Evolutionary conservation across 2,797 vertebrate genomes (phyloP), one percentile per base, ranked within the genome.

Genomic region (Eulemur albifrons): DNA sequence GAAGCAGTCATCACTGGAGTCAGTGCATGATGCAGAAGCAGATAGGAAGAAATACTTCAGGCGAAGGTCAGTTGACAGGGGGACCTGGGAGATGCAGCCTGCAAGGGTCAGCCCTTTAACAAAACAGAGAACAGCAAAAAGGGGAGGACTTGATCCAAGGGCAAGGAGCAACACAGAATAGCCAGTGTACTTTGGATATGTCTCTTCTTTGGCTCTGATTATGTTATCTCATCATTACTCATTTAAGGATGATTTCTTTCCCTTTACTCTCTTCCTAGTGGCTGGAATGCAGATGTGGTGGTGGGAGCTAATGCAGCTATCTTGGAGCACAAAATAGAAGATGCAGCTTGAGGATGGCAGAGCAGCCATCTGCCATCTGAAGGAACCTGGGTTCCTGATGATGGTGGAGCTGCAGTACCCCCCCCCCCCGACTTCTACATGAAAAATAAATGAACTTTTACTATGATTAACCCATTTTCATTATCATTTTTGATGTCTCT

Each of bases 341-440:
- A 76, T n/a, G 27, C 10, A 13, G 40, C n/a, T 65, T 54, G 43
- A 80, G 43, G 23, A 85, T 12, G 14, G 45, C 38, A 84, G 30
- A 40, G 32, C 7, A 63, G 13, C 38, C 88, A 48, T 43, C 43
- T 43, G 43, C 43, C 43, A 20, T 45, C 25, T 45, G n/a, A 87
- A 82, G 32, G 32, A 59, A 23, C 7, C 45, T 77, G 35, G 2
- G 32, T 45, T 63, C 18, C 52, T 38, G 10, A 21, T 38, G 10
- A 18, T 7, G 0, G 8, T 13, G 38, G 2, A 5, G 11, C 3
- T 13, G 3, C 18, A 23, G 0, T 27, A 40, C 14, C 40, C 38
- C 0, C 23, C 27, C 57, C 43, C 21, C 14, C 50, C 4, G 35
- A 30, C 48, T n/a, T 70, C 20, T 25, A 14, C 3, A 12, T 21